phyloP scores from a whole-genome alignment of 2,113 vertebrate species.

The Neopipo cinnamomea region DNA sequence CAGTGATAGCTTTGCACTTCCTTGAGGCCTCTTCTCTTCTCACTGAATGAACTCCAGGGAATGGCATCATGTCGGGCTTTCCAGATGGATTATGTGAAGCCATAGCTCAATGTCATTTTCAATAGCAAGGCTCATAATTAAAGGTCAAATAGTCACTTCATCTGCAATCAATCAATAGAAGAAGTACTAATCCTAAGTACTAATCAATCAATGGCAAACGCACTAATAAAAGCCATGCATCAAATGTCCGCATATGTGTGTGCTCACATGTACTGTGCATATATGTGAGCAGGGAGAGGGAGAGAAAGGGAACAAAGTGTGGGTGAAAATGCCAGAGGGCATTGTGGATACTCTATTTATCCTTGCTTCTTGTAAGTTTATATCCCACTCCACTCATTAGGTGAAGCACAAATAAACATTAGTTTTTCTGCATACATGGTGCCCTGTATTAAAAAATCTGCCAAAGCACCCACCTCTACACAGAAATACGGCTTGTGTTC shows the following conservation, averaged over 20 bases:
- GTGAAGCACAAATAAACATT: slow-evolving; percentile 22
- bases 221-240: slow-evolving; percentile 99
- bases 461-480: not conserved
- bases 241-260: slow-evolving; percentile 78
- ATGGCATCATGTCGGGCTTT: slow-evolving; percentile 86
- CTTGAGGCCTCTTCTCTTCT: slow-evolving; percentile 71
- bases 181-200: slow-evolving; percentile 84
- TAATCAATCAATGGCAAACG: slow-evolving; percentile 89
- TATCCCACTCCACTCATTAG: slow-evolving; percentile 1
- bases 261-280: slow-evolving; percentile 69
- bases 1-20: slow-evolving; percentile 65
- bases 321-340: slow-evolving; percentile 3
- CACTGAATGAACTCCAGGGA: slow-evolving; percentile 83
- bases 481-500: not conserved
- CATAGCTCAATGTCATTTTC: slow-evolving; percentile 88
- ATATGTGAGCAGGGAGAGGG: slow-evolving; percentile 30
- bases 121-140: slow-evolving; percentile 91
- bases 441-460: not conserved
- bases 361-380: not conserved
- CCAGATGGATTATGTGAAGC: slow-evolving; percentile 85
- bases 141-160: slow-evolving; percentile 98
- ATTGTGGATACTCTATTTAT: slow-evolving; percentile 9
- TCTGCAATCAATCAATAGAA: slow-evolving; percentile 98
- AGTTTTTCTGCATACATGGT: not conserved
- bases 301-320: slow-evolving; percentile 61